phyloP scores from a whole-genome alignment of 2,888 invertebrate species.

The Coelogynopora nodosa region DNA sequence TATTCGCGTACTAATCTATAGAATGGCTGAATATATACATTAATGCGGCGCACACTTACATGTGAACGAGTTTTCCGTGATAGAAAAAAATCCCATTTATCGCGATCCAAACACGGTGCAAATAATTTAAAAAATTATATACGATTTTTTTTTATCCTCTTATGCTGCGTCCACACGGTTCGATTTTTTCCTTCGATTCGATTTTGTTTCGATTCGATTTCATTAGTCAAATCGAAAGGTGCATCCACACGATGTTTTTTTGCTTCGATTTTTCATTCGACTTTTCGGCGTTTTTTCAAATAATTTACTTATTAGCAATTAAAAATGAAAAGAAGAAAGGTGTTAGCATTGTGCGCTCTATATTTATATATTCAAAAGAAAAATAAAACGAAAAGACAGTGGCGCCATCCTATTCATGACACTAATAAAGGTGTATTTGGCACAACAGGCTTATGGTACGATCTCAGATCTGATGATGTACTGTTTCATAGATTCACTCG shows the following conservation, averaged over 20 bases:
- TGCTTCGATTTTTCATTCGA: neutral
- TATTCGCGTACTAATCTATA: no score
- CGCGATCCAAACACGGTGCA: no score
- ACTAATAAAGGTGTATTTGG: neutral
- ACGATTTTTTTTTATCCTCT: no score
- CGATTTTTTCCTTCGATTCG: no score
- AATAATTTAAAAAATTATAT: no score
- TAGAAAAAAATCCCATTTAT: no score
- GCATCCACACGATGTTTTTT: neutral
- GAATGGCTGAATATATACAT: no score
- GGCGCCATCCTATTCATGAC: neutral
- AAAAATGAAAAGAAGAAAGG: neutral
- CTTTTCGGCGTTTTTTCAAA: neutral
- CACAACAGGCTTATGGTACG: neutral
- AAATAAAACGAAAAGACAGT: neutral
- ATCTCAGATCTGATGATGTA: neutral
- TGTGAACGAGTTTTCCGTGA: no score
- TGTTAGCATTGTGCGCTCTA: neutral
- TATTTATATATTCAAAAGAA: neutral
- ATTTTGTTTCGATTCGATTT: no score
- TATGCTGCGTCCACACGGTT: neutral
- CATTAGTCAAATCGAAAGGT: neutral
- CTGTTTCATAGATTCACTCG: neutral
- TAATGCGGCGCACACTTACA: no score
- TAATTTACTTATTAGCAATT: neutral